phyloP scores from a whole-genome alignment of 2,797 vertebrate genomes.

The Echeneis naucrates region DNA sequence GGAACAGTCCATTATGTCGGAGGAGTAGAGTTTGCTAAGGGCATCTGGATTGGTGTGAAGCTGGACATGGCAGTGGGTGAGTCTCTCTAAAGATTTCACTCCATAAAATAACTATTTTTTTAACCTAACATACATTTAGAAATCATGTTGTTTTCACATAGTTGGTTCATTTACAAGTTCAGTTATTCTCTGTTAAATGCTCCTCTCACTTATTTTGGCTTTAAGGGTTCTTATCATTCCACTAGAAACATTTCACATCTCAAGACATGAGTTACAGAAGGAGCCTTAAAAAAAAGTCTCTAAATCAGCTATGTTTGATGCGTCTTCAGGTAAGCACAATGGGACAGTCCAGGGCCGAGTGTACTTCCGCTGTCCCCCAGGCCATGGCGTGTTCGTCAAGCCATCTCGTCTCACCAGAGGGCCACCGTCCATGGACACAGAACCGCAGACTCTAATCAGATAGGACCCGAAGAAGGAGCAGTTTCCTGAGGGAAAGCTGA shows the following conservation, averaged over 20 bases:
- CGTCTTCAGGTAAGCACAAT: slow-evolving; percentile 85
- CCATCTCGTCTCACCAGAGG: slow-evolving; percentile 86
- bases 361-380: slow-evolving; percentile 88
- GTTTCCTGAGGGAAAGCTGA: slow-evolving; percentile 49
- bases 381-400: slow-evolving; percentile 88
- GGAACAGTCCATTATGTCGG: slow-evolving; percentile 87
- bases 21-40: slow-evolving; percentile 89
- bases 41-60: slow-evolving; percentile 89
- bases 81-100: slow-evolving; percentile 43
- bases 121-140: neutral
- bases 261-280: neutral
- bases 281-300: neutral
- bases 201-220: neutral
- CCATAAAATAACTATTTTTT: neutral
- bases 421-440: slow-evolving; percentile 76
- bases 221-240: neutral
- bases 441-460: slow-evolving; percentile 77
- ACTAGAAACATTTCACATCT: neutral
- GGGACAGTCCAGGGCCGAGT: slow-evolving; percentile 89
- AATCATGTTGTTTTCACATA: neutral
- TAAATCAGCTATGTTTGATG: slow-evolving; percentile 17
- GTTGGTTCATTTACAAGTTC: neutral
- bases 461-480: slow-evolving; percentile 68
- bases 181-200: neutral
- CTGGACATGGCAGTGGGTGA: slow-evolving; percentile 88